A percentile compares a stretch with the other conserved stretches of the same genome.
These are phyloP conservation scores for Thymelicus acteon DNA, from an alignment of 2,888 invertebrate genomes.

Conservation along the genomic window DNA sequence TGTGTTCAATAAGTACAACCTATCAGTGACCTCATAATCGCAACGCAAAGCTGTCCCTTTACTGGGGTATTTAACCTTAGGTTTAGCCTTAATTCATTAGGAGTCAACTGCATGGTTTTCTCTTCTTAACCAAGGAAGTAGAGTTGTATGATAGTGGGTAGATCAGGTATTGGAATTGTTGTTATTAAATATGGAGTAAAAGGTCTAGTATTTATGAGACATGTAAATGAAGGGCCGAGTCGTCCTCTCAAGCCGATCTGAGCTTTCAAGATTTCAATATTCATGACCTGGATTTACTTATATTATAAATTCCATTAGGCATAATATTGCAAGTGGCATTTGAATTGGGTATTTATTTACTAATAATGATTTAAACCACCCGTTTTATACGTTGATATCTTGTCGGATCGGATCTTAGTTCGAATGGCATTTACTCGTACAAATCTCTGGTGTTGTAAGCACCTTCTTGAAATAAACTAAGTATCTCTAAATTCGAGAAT, in stretches of 20 bases:
- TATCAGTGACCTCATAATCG: neutral
- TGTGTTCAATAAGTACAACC: neutral
- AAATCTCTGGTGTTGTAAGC: neutral
- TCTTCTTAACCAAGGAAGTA: too few relatives aligned
- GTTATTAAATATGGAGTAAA: constrained; percentile 2
- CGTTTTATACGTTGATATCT: neutral
- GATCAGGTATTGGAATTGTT: neutral
- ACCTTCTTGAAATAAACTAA: neutral
- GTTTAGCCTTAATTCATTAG: too few relatives aligned
- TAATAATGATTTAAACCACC: neutral
- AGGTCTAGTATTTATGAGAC: constrained; percentile 13
- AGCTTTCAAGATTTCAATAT: constrained; percentile 38
- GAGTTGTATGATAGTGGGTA: too few relatives aligned
- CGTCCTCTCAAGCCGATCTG: constrained; percentile 5
- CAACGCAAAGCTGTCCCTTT: too few relatives aligned
- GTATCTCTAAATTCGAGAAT: too few relatives aligned
- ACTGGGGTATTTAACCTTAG: too few relatives aligned
- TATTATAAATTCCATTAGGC: constrained; percentile 15
- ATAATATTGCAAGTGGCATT: constrained; percentile 11
- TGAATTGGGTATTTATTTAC: neutral
- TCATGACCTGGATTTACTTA: constrained; percentile 31
- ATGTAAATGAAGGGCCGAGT: constrained; percentile 31
- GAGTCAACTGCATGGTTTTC: too few relatives aligned
- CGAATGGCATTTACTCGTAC: neutral
- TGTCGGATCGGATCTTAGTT: neutral